Evolutionary conservation across 1,140 invertebrate species (phyloP).

Genomic region (Diploscapter pachys): DNA sequence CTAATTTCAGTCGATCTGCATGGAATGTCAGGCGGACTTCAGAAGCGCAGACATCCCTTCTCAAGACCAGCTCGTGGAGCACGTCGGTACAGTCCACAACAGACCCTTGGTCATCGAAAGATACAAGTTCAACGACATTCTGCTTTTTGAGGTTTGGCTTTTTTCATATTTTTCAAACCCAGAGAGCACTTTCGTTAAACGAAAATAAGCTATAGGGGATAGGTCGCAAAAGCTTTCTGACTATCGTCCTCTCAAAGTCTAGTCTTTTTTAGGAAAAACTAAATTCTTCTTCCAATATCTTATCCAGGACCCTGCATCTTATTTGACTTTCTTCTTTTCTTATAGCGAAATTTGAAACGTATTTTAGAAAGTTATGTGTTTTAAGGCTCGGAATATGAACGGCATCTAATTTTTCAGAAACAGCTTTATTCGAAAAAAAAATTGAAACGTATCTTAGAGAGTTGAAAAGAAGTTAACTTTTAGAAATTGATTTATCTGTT

Average conservation of each 20-base stretch:
- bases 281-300: no score
- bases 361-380: no score
- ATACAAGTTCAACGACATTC: conserved; percentile 20
- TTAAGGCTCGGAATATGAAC: no score
- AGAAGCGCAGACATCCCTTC: conserved; percentile 14
- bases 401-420: no score
- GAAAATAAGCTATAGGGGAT: no score
- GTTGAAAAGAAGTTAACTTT: neutral
- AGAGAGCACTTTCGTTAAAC: no score
- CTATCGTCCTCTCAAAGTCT: neutral
- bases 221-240: no score
- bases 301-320: no score
- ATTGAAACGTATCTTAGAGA: no score
- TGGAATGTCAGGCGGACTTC: conserved; percentile 12
- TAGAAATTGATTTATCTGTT: neutral
- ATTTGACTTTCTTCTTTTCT: no score
- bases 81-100: conserved; percentile 10
- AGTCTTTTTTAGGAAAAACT: neutral
- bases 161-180: neutral
- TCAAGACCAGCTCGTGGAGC: conserved; percentile 23
- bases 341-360: no score
- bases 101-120: conserved; percentile 18
- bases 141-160: conserved; percentile 13
- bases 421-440: no score
- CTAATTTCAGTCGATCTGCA: conserved; percentile 26